phyloP scores from a whole-genome alignment of 2,888 invertebrate genomes.

The Aspidiotus rigidus region DNA sequence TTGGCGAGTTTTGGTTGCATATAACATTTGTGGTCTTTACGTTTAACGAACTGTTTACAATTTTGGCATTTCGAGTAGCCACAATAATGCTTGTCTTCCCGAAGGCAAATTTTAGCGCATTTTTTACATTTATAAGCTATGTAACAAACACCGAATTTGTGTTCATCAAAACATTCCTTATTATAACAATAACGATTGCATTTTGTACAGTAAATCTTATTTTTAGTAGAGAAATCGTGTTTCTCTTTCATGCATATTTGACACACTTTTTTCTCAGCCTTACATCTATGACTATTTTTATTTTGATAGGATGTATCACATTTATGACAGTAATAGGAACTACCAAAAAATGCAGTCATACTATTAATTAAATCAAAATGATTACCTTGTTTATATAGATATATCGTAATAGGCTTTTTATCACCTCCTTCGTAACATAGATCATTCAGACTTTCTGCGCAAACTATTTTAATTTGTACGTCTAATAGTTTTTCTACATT shows the following conservation, averaged over 20 bases:
- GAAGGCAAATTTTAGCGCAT: no score
- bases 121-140: no score
- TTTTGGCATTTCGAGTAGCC: background rate
- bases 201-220: background rate
- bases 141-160: no score
- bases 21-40: background rate
- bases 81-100: background rate
- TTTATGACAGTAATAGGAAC: constrained; percentile 1
- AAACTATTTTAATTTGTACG: constrained; percentile 1
- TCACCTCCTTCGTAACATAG: background rate
- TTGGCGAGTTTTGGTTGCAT: background rate
- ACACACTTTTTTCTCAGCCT: background rate
- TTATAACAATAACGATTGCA: no score
- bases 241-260: background rate
- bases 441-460: background rate
- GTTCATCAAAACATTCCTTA: no score
- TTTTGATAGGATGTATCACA: constrained; percentile 3
- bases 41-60: background rate
- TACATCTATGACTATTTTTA: background rate
- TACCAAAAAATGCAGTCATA: background rate
- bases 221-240: background rate
- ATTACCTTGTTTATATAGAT: constrained; percentile 8
- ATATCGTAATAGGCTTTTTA: background rate
- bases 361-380: constrained; percentile 9
- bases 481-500: background rate